A percentile compares a stretch with the other conserved stretches of the same genome.
phyloP scores from a whole-genome alignment of 2,797 vertebrate genomes.

The Amblyraja radiata region DNA sequence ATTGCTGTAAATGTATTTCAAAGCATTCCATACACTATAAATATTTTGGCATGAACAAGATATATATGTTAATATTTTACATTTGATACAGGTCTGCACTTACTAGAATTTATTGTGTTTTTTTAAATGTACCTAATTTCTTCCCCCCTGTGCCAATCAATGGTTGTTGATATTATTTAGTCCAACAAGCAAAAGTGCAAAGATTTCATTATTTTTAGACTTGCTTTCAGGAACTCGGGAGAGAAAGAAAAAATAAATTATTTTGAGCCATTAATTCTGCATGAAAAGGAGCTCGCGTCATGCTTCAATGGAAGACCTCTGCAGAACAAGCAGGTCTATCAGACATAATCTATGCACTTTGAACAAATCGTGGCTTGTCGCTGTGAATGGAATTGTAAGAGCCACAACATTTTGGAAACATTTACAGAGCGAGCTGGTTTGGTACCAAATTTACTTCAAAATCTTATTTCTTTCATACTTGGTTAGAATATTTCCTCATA shows the following conservation, averaged over 20 bases:
- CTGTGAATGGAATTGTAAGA: background rate
- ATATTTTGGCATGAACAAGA: background rate
- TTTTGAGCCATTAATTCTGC: background rate
- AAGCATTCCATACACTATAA: conserved; percentile 1
- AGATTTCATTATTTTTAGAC: background rate
- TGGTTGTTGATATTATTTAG: background rate
- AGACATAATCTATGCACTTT: background rate
- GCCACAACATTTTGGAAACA: background rate
- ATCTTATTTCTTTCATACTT: background rate
- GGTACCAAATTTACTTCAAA: background rate
- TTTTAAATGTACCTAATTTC: background rate
- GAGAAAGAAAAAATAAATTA: background rate
- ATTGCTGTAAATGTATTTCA: conserved; percentile 2
- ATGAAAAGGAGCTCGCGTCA: background rate
- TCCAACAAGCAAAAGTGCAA: background rate
- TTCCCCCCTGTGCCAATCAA: background rate
- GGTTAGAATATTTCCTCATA: background rate
- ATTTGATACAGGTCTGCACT: background rate
- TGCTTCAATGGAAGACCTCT: background rate
- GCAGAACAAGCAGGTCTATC: background rate
- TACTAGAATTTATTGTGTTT: background rate
- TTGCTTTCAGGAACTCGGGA: background rate
- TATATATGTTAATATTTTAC: background rate
- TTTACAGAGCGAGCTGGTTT: background rate
- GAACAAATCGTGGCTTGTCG: background rate